A percentile compares a stretch with the other conserved stretches of the same genome.
Conservation (phyloP, 2,888 invertebrate genomes). For the Phorcus lineatus region DNA sequence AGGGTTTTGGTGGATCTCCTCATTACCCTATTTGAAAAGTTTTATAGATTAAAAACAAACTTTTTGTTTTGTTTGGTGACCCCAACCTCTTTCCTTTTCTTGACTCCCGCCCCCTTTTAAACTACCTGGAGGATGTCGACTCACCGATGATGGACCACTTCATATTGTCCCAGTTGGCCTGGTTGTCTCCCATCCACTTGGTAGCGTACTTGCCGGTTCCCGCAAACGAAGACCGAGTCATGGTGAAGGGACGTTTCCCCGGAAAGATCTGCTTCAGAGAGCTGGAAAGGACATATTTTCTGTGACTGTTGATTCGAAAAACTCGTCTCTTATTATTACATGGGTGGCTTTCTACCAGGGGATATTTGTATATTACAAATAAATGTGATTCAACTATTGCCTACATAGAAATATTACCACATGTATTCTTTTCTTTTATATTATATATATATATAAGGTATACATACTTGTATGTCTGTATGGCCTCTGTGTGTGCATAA, state of each 20-base stretch:
- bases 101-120: no score
- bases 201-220: constrained; percentile 84
- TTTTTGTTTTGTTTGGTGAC: no score
- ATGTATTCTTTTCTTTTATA: no score
- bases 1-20: no score
- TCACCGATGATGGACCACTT: constrained; percentile 81
- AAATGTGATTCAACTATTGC: no score
- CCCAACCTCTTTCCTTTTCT: no score
- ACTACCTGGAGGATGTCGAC: constrained; percentile 22
- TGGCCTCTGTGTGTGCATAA: constrained; percentile 79
- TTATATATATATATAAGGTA: neutral
- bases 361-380: no score
- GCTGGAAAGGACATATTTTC: constrained; percentile 32
- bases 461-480: constrained; percentile 63
- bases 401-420: no score
- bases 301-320: no score
- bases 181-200: constrained; percentile 77
- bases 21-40: no score
- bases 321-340: no score
- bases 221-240: constrained; percentile 86
- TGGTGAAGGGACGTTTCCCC: constrained; percentile 77
- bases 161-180: constrained; percentile 80
- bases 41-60: no score
- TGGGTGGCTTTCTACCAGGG: constrained; percentile 42
- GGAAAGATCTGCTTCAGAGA: constrained; percentile 46